Base-by-base conservation (phyloP, 2,113 vertebrate genomes). In the Myxocyprinus asiaticus region DNA sequence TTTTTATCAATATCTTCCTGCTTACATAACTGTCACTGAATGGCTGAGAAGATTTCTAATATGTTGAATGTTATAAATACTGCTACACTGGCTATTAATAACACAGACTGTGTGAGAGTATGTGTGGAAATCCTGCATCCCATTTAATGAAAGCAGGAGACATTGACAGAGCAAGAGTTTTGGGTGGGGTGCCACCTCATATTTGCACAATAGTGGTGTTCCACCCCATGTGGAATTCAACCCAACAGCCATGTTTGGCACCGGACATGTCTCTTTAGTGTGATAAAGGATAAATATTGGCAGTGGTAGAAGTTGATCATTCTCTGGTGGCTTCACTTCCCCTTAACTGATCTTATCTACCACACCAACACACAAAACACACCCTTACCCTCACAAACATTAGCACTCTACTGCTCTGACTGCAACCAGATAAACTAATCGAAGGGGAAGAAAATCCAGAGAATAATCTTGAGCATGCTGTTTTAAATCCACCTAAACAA, bases 271-370 rank as follows among this genome's bases (percentile, higher is more conserved):
- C 66, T 78, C 66, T 69, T 62, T 43, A 63, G 66, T 59, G 17
- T n/a, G 55, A 78, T 48, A 67, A 68, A 68, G 58, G 33, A 55
- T 78, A 69, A 77, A 77, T 68, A 77, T 59, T 58, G 76, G 56
- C 43, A 58, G 53, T 2, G 10, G 55, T 12, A 59, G 56, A 68
- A 61, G 55, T 43, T 72, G 55, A 72, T 72, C 45, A 59, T 72
- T 72, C 69, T 59, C 69, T 72, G 69, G 55, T 72, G 55, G 55
- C 69, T 72, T 59, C 69, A 72, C 69, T 59, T 47, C 53, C 69
- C 55, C 43, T 4, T 0, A 59, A 59, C 55, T 3, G 69, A 72
- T 72, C 69, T 72, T 72, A 72, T 72, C 68, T 58, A 56, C 33
- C 11, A 9, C 50, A 77, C 50, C 33, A 58, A 53, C 72, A 75